Evolutionary conservation across 2,888 invertebrate species (phyloP).

Genomic region (Heliconius charithonia): DNA sequence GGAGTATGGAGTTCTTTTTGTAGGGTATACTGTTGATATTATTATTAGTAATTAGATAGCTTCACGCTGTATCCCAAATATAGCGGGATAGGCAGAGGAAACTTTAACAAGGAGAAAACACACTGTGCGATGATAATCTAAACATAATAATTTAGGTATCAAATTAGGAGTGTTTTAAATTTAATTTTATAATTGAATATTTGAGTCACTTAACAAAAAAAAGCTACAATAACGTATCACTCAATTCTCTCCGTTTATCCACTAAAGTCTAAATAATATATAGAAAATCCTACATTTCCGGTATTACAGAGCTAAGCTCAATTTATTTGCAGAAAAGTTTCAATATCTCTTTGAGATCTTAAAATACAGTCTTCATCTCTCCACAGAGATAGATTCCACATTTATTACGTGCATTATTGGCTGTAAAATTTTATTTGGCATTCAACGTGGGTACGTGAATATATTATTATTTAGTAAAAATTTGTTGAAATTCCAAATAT

Average conservation of each 20-base stretch:
- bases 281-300: neutral
- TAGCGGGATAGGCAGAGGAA: neutral
- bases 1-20: neutral
- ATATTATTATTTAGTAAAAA: slow-evolving; percentile 9
- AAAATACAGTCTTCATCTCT: slow-evolving; percentile 2
- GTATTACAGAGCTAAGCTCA: neutral
- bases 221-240: neutral
- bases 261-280: neutral
- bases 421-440: slow-evolving; percentile 24
- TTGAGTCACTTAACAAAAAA: neutral
- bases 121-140: too few species aligned
- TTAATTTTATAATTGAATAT: too few species aligned
- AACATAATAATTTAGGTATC: too few species aligned
- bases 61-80: too few species aligned
- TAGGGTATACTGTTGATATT: too few species aligned
- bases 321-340: neutral
- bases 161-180: too few species aligned
- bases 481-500: slow-evolving; percentile 1
- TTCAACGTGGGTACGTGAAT: neutral
- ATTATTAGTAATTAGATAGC: neutral
- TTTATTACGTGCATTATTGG: slow-evolving; percentile 19
- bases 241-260: neutral
- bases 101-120: neutral
- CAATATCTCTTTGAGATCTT: neutral
- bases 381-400: neutral